Evolutionary conservation across 2,888 invertebrate genomes (phyloP).

Genomic region (Apotomis turbidana): DNA sequence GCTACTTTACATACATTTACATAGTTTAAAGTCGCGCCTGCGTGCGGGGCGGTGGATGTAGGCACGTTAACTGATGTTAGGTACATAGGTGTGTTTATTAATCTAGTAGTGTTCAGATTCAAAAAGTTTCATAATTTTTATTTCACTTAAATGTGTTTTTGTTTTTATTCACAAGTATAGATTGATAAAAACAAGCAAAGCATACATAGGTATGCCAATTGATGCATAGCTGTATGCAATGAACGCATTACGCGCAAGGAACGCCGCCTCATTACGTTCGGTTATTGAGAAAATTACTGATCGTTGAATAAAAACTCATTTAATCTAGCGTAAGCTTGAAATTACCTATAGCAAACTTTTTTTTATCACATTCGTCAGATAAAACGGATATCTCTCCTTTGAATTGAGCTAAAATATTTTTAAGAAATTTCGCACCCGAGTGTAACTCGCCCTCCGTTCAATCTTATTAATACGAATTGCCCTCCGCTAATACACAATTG

Average conservation of each 20-base stretch:
- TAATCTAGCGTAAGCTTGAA: not conserved
- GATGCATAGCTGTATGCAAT: not conserved
- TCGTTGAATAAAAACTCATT: not conserved
- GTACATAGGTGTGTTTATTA: not conserved
- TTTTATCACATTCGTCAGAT: no score
- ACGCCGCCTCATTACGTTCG: not conserved
- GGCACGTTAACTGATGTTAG: not conserved
- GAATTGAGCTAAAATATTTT: constrained; percentile 27
- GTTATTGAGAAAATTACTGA: not conserved
- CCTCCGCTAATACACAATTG: constrained; percentile 40
- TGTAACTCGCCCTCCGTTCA: constrained; percentile 33
- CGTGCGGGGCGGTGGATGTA: constrained; percentile 9
- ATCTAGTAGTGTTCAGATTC: not conserved
- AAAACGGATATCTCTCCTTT: not conserved
- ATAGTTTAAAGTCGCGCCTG: constrained; percentile 39
- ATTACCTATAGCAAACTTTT: not conserved
- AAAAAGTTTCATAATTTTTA: not conserved
- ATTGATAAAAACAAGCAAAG: not conserved
- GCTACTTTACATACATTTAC: constrained; percentile 41
- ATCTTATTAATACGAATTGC: constrained; percentile 43
- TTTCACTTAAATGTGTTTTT: no score
- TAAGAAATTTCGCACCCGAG: constrained; percentile 36
- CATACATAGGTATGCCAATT: not conserved
- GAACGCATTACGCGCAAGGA: not conserved
- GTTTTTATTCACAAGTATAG: no score